These are phyloP conservation scores for Lottia gigantea DNA, from an alignment of 2,888 invertebrate species.

Conservation along the genomic window DNA sequence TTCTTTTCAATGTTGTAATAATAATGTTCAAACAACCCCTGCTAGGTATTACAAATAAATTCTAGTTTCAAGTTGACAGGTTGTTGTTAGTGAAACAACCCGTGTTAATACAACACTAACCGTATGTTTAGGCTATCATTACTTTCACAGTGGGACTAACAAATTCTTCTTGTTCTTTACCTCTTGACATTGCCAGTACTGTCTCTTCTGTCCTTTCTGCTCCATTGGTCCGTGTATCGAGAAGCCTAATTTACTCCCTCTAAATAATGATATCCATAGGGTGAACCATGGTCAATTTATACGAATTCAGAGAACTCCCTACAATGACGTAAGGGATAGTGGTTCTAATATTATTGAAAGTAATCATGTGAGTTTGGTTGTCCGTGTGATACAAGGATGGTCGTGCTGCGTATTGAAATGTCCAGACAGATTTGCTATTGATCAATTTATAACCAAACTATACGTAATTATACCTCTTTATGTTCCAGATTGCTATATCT, in stretches of 20 bases:
- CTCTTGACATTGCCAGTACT: constrained; percentile 3
- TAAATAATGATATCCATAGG: constrained; percentile 7
- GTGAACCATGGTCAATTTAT: background rate
- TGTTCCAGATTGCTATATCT: background rate
- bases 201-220: constrained; percentile 5
- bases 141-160: constrained; percentile 1
- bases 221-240: constrained; percentile 5
- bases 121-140: constrained; percentile 4
- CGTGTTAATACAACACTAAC: constrained; percentile 1
- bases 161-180: background rate
- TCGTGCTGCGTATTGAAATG: background rate
- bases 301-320: background rate
- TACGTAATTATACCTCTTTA: background rate
- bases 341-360: background rate
- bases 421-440: background rate
- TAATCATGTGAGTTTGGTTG: too few species aligned
- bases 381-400: too few species aligned
- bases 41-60: background rate
- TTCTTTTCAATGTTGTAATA: background rate
- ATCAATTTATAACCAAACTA: background rate
- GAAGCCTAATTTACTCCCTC: background rate
- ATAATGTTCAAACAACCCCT: constrained; percentile 1
- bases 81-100: constrained; percentile 5
- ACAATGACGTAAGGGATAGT: background rate
- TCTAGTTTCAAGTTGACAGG: constrained; percentile 7